phyloP scores from a whole-genome alignment of 2,113 vertebrate species.

The Cryptotis parvus region DNA sequence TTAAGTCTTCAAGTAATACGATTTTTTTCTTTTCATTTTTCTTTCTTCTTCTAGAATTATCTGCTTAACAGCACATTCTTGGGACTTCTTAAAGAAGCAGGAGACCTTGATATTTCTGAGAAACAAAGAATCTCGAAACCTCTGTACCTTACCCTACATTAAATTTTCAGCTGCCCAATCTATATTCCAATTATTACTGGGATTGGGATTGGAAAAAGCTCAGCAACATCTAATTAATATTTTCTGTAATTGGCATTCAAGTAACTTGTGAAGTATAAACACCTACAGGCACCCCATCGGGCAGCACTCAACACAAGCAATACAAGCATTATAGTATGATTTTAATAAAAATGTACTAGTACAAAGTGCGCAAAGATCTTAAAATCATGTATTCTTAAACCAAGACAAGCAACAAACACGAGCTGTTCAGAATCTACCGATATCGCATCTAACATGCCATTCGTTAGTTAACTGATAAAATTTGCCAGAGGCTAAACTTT shows the following conservation, averaged over 20 bases:
- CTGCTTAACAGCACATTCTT: background rate
- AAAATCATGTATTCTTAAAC: slow-evolving; percentile 49
- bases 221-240: background rate
- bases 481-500: slow-evolving; percentile 55
- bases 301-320: background rate
- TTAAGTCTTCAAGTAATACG: background rate
- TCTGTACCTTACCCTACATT: background rate
- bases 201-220: too few species aligned
- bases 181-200: background rate
- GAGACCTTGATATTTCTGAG: background rate
- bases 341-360: slow-evolving; percentile 76
- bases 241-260: background rate
- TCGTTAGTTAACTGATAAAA: background rate
- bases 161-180: background rate
- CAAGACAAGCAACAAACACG: slow-evolving; percentile 44
- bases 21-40: too few species aligned
- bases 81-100: background rate
- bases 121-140: background rate
- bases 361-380: slow-evolving; percentile 44
- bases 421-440: slow-evolving; percentile 26
- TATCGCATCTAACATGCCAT: background rate
- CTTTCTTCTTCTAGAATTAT: background rate
- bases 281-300: background rate
- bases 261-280: background rate
- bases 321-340: slow-evolving; percentile 9